Evolutionary conservation across 2,113 vertebrate genomes (phyloP).

Genomic region (Protobothrops mucrosquamatus): DNA sequence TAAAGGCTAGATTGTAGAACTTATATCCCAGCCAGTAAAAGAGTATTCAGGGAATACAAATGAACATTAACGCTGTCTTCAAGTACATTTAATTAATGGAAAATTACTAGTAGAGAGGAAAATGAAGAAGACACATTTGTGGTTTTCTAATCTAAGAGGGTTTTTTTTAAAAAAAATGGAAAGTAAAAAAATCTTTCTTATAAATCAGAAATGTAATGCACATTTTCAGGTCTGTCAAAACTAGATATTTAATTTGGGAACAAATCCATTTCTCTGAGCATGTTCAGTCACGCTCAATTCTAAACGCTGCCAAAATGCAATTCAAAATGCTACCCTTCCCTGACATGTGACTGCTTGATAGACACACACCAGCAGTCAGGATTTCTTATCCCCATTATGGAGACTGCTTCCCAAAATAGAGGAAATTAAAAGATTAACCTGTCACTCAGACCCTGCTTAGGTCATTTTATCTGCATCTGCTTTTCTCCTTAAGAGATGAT

Average conservation of each 20-base stretch:
- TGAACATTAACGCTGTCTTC: background rate
- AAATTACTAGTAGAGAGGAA: background rate
- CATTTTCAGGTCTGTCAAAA: background rate
- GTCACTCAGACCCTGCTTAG: slow-evolving; percentile 32
- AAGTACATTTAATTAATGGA: background rate
- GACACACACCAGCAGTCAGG: slow-evolving; percentile 46
- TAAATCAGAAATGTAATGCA: background rate
- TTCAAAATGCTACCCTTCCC: slow-evolving; percentile 32
- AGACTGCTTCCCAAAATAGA: slow-evolving; percentile 66
- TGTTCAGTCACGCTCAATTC: background rate
- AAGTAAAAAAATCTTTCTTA: background rate
- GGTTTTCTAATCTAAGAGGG: background rate
- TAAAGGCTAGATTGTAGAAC: background rate
- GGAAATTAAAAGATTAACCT: slow-evolving; percentile 64
- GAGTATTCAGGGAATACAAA: background rate
- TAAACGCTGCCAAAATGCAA: background rate
- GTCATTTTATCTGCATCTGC: slow-evolving; percentile 31
- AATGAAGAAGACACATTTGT: background rate
- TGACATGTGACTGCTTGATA: slow-evolving; percentile 49
- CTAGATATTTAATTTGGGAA: background rate
- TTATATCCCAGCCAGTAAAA: background rate
- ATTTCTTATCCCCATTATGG: slow-evolving; percentile 49
- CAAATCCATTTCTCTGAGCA: background rate
- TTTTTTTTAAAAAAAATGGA: background rate
- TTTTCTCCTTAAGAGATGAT: background rate